phyloP scores from a whole-genome alignment of 2,888 invertebrate species.

The Taenaris catops region DNA sequence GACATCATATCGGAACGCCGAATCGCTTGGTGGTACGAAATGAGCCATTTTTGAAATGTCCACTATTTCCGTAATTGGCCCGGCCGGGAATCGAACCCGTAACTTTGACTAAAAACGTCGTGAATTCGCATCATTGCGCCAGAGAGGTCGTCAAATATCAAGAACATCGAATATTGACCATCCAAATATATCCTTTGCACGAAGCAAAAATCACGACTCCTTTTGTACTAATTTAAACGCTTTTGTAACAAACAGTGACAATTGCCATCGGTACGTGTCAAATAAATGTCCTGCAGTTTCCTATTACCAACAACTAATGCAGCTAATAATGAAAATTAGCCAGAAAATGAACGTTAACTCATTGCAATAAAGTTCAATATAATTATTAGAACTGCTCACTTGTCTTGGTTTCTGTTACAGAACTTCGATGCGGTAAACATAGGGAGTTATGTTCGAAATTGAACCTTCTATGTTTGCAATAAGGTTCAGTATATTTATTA shows the following conservation, averaged over 20 bases:
- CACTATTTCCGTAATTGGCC: too few relatives aligned
- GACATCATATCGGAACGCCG: too few relatives aligned
- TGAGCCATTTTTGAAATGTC: too few relatives aligned
- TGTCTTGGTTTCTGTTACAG: background rate
- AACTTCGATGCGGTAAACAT: background rate
- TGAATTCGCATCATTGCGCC: too few relatives aligned
- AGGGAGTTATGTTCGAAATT: constrained; percentile 2
- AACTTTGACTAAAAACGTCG: too few relatives aligned
- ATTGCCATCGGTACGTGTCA: constrained; percentile 63
- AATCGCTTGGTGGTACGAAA: too few relatives aligned
- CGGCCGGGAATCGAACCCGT: too few relatives aligned
- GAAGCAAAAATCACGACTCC: constrained; percentile 49
- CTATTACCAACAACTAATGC: constrained; percentile 29
- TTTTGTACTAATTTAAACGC: constrained; percentile 36
- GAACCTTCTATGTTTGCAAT: background rate
- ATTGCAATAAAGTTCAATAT: constrained; percentile 1
- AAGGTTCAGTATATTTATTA: background rate
- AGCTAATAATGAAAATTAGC: background rate
- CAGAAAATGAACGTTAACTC: constrained; percentile 9
- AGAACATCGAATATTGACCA: constrained; percentile 12
- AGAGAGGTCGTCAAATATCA: constrained; percentile 4
- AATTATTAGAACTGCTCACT: background rate
- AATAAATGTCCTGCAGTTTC: constrained; percentile 58
- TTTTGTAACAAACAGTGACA: constrained; percentile 44
- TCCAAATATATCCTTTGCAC: constrained; percentile 48